Percentiles rank a stretch among this genome's conserved stretches.
phyloP scores from a whole-genome alignment of 2,797 vertebrate species.

The Phoxinus dragarum region DNA sequence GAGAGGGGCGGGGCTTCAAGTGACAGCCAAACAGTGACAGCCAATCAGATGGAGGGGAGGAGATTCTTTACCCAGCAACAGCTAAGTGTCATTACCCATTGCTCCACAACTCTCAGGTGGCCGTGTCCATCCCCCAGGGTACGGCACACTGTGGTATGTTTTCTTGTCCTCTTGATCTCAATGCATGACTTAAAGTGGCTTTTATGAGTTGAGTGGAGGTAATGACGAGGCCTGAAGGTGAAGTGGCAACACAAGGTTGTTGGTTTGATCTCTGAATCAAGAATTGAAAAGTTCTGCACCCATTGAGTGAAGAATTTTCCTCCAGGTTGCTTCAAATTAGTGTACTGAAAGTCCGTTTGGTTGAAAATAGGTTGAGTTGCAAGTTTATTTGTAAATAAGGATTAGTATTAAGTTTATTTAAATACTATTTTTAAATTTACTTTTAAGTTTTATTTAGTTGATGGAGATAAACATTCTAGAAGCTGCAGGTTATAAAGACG shows the following conservation, averaged over 20 bases:
- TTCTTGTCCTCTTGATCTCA: slow-evolving; percentile 47
- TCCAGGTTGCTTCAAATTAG: neutral
- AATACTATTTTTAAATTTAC: too few relatives aligned
- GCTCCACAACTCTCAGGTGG: slow-evolving; percentile 68
- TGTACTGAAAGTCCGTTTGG: neutral
- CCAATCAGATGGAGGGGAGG: slow-evolving; percentile 78
- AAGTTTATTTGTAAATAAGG: neutral
- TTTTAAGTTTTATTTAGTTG: neutral
- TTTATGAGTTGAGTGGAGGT: slow-evolving; percentile 43
- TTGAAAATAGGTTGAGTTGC: neutral
- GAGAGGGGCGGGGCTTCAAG: slow-evolving; percentile 61
- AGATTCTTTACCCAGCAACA: slow-evolving; percentile 78
- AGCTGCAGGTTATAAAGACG: neutral
- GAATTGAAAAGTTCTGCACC: neutral
- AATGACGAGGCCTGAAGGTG: slow-evolving; percentile 19
- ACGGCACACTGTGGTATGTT: slow-evolving; percentile 51
- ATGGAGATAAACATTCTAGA: neutral
- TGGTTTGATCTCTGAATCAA: neutral
- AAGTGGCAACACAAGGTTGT: neutral
- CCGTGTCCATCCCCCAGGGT: slow-evolving; percentile 54
- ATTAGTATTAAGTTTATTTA: neutral
- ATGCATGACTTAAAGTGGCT: slow-evolving; percentile 52
- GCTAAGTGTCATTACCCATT: slow-evolving; percentile 62
- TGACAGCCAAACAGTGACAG: slow-evolving; percentile 61
- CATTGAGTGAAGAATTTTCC: neutral